phyloP scores from a whole-genome alignment of 2,888 invertebrate genomes.

The Meta bourneti region DNA sequence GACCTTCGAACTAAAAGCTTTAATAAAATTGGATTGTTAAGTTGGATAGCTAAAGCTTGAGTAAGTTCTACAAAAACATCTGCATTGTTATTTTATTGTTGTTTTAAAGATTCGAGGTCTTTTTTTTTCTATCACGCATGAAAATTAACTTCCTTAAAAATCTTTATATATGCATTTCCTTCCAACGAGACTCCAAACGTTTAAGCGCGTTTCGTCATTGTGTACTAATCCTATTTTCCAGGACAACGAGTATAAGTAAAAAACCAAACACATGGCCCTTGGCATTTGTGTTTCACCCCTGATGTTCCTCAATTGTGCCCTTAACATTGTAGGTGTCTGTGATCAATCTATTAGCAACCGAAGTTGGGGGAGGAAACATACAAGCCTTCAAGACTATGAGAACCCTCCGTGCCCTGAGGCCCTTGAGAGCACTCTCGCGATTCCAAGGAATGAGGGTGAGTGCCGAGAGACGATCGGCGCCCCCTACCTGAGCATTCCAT shows the following conservation, averaged over 20 bases:
- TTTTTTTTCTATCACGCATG: too few species aligned
- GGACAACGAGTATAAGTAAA: constrained; percentile 14
- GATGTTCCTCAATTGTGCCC: constrained; percentile 57
- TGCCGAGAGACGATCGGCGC: constrained; percentile 79
- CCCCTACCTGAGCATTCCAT: constrained; percentile 12
- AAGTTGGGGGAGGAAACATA: constrained; percentile 91
- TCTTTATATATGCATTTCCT: not conserved
- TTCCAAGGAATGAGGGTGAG: constrained; percentile 98
- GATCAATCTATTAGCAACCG: constrained; percentile 92
- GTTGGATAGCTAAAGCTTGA: too few species aligned
- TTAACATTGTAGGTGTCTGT: constrained; percentile 87
- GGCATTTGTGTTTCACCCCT: constrained; percentile 28
- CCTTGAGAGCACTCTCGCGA: constrained; percentile 93
- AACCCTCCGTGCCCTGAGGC: constrained; percentile 92
- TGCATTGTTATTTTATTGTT: too few species aligned
- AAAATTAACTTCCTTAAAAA: too few species aligned
- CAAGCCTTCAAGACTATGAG: constrained; percentile 95
- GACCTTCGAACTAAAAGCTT: too few species aligned
- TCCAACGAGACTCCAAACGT: not conserved
- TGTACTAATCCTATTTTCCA: constrained; percentile 28
- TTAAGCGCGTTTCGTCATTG: constrained; percentile 47
- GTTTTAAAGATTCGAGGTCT: too few species aligned
- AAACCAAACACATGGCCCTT: constrained; percentile 23
- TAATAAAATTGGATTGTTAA: too few species aligned
- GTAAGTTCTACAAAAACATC: too few species aligned